phyloP scores from a whole-genome alignment of 2,113 vertebrate species.

The Acanthisitta chloris region DNA sequence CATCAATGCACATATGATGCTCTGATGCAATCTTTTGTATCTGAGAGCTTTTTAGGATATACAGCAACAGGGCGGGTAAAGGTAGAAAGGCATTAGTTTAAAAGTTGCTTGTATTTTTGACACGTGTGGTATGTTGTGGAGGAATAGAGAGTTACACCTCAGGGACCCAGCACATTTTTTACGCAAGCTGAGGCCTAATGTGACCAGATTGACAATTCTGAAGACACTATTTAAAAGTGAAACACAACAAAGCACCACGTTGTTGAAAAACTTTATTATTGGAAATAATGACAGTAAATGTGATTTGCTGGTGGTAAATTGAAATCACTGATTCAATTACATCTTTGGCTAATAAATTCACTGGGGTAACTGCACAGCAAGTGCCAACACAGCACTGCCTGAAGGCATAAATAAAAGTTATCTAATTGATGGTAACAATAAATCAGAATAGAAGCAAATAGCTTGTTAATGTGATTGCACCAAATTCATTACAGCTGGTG shows the following conservation, averaged over 20 bases:
- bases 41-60: neutral
- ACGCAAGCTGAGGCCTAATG: neutral
- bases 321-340: constrained; percentile 77
- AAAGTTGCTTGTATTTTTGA: neutral
- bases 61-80: neutral
- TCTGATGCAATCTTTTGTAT: neutral
- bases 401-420: constrained; percentile 70
- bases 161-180: neutral
- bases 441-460: constrained; percentile 58
- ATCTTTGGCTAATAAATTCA: constrained; percentile 70
- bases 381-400: constrained; percentile 50
- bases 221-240: constrained; percentile 19
- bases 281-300: constrained; percentile 51
- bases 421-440: constrained; percentile 71
- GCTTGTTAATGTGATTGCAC: constrained; percentile 53
- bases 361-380: constrained; percentile 50
- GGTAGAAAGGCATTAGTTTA: neutral
- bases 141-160: neutral
- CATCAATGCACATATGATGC: neutral
- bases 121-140: neutral
- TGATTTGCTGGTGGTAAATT: constrained; percentile 72
- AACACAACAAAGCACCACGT: neutral
- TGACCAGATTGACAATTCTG: neutral
- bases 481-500: constrained; percentile 46
- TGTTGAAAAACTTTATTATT: constrained; percentile 41